Percentiles rank a stretch among this genome's conserved stretches.
Evolutionary conservation across 2,888 invertebrate genomes (phyloP).

Genomic region (Endomychus coccineus): DNA sequence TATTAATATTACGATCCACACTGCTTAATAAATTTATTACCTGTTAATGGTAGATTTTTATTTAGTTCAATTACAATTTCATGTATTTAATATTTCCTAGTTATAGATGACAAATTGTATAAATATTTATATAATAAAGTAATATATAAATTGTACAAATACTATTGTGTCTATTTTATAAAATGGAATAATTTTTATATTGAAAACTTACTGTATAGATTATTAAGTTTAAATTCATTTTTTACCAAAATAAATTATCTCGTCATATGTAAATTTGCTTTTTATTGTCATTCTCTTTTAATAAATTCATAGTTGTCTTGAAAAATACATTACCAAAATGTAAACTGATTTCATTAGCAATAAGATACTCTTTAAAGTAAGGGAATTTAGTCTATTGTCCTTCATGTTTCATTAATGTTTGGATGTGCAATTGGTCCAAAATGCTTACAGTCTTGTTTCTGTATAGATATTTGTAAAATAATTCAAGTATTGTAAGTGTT

Average conservation of each 20-base stretch:
- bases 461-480: conserved; percentile 27
- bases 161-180: conserved; percentile 16
- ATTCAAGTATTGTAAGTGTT: conserved; percentile 23
- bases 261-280: conserved; percentile 8
- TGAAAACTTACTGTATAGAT: conserved; percentile 14
- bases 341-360: conserved; percentile 7
- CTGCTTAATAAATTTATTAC: neutral
- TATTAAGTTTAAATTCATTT: conserved; percentile 15
- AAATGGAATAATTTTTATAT: conserved; percentile 17
- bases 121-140: conserved; percentile 8
- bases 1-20: neutral
- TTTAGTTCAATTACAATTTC: conserved; percentile 1
- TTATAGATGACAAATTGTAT: conserved; percentile 2
- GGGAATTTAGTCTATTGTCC: conserved; percentile 3
- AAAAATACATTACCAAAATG: too few species aligned
- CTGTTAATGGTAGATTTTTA: neutral
- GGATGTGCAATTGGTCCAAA: conserved; percentile 4
- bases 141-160: conserved; percentile 17
- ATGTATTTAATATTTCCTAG: neutral
- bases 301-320: conserved; percentile 1
- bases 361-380: conserved; percentile 9
- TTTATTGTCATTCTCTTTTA: conserved; percentile 1
- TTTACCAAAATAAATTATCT: conserved; percentile 16
- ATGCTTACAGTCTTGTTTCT: conserved; percentile 8
- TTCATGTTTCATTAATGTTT: conserved; percentile 5